Base-by-base conservation (phyloP, 2,797 vertebrate genomes). In the Choloepus didactylus region DNA sequence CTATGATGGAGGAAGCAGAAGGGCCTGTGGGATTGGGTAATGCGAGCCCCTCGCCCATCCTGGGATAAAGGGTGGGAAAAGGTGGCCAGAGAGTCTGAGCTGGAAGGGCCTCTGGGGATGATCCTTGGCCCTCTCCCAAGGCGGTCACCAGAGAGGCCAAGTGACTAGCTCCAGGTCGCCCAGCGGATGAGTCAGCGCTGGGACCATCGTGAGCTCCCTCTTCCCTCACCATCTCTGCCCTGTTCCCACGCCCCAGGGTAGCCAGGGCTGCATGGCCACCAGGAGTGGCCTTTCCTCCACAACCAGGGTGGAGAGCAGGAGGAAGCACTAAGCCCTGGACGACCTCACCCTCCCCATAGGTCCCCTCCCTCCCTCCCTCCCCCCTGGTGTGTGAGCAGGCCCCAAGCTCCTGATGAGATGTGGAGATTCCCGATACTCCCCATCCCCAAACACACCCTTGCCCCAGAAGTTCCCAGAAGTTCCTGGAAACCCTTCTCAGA, bases 171-270 rank as follows among this genome's bases (percentile, higher is more conserved):
- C 51, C n/a, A 83, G 89, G 81, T 85, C 73, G 35, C 64, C 60
- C 15, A 73, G 86, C 54, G 27, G 5, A 93, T 97, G 96, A 97
- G 94, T 96, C 96, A 97, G 88, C 46, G 19, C 89, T 29, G 51
- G 70, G 72, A 82, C 90, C 66, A 66, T 35, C 80, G 76, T 54
- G 49, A 73, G 51, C 41, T 96, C 35, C 46, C 80, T 38, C 60
- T 66, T 49, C 29, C 11, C 38, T 86, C 91, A 62, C 49, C 2
- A 1, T 41, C 49, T 54, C 66, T 60, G 81, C 87, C 64, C 38
- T 87, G 87, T 97, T 97, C 96, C 95, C 97, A 97, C 80, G 95
- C 93, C 93, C 92, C 80, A 46, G 72, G 29, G 27, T 83, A 73
- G 88, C 79, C 56, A 76, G 25, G 85, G 82, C 66, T 29, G 77